Conservation (phyloP, 1,140 invertebrate genomes). For the Drosophila pseudoananassae region DNA sequence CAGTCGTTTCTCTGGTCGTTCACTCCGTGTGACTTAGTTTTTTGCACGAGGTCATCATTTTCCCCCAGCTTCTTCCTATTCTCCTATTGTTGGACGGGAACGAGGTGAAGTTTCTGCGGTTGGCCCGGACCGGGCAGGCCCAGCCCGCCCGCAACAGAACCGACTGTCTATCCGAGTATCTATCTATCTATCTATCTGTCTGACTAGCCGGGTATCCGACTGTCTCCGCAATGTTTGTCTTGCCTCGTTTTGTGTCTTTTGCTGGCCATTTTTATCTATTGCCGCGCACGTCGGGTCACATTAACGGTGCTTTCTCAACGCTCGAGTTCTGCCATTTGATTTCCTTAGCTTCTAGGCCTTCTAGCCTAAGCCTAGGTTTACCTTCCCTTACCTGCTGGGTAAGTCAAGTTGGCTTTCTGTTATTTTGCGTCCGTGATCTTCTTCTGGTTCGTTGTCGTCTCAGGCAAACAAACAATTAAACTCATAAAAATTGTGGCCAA, state of each 20-base stretch:
- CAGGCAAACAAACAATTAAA: conserved; percentile 74
- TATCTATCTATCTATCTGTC: conserved; percentile 38
- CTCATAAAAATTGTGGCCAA: conserved; percentile 67
- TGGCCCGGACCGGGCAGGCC: conserved; percentile 41
- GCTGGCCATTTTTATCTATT: conserved; percentile 67
- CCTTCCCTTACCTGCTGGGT: conserved; percentile 26
- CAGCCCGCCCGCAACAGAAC: conserved; percentile 60
- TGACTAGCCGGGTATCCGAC: conserved; percentile 8
- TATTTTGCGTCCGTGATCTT: conserved; percentile 17
- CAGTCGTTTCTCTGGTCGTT: conserved; percentile 44
- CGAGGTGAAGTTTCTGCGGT: conserved; percentile 41
- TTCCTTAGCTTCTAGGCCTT: conserved; percentile 43
- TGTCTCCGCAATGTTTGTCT: conserved; percentile 59
- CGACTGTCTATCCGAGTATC: conserved; percentile 50
- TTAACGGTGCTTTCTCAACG: conserved; percentile 78
- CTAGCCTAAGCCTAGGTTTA: conserved; percentile 2
- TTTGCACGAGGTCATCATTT: conserved; percentile 75
- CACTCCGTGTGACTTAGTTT: conserved; percentile 72
- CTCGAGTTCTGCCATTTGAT: conserved; percentile 79
- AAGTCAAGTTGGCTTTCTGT: neutral
- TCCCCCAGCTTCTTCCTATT: conserved; percentile 19
- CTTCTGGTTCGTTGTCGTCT: conserved; percentile 22
- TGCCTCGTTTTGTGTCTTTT: conserved; percentile 47
- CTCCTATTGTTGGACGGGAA: conserved; percentile 6
- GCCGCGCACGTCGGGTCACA: conserved; percentile 74